A percentile compares a stretch with the other conserved stretches of the same genome.
Evolutionary conservation across 2,797 vertebrate genomes (phyloP).

Genomic region (Phaenicophaeus curvirostris): DNA sequence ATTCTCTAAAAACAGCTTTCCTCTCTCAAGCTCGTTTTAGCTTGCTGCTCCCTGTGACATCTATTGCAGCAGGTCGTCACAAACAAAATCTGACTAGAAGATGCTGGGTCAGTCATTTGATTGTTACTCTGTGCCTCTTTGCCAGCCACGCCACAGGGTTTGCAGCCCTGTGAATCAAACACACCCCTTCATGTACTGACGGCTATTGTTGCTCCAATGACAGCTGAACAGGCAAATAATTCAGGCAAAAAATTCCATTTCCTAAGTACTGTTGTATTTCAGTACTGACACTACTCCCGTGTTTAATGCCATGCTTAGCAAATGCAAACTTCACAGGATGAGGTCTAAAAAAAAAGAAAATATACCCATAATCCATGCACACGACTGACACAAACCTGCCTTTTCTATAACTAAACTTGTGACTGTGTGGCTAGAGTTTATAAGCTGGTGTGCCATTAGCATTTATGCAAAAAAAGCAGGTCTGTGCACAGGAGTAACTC

Average conservation of each 20-base stretch:
- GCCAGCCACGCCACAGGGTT: background rate
- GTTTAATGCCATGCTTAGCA: background rate
- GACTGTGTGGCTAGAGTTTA: rapidly evolving
- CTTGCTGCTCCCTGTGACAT: background rate
- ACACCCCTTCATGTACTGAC: background rate
- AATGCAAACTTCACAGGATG: background rate
- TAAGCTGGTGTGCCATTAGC: background rate
- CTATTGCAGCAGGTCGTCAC: background rate
- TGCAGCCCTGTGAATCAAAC: background rate
- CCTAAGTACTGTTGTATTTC: background rate
- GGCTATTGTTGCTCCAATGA: too few species aligned
- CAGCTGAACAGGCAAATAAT: background rate
- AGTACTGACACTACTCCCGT: background rate
- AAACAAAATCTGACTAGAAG: background rate
- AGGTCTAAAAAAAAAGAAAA: background rate
- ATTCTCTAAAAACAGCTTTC: background rate
- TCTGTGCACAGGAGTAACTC: background rate
- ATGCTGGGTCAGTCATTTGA: background rate
- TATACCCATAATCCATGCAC: background rate
- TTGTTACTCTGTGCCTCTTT: background rate
- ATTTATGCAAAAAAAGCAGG: background rate
- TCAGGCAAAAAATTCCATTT: background rate
- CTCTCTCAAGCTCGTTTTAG: background rate
- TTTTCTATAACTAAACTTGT: background rate
- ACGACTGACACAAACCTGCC: background rate